These are phyloP conservation scores for Pomacea canaliculata DNA, from an alignment of 2,888 invertebrate species.

Conservation along the genomic window DNA sequence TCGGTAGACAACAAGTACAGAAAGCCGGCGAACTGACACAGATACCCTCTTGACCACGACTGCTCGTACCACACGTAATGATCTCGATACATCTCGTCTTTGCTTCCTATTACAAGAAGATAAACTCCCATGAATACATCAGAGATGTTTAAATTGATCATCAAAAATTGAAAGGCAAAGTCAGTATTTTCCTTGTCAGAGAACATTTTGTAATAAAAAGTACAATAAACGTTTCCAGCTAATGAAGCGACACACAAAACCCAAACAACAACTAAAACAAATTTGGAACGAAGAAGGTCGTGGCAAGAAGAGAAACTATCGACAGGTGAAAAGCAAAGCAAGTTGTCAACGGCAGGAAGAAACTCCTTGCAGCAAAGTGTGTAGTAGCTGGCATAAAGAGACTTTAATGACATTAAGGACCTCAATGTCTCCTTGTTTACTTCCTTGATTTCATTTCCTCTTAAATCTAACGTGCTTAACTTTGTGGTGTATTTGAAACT, in stretches of 20 bases:
- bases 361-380: constrained; percentile 8
- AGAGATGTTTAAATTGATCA: constrained; percentile 26
- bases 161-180: constrained; percentile 2
- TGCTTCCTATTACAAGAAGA: constrained; percentile 39
- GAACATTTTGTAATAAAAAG: constrained; percentile 1
- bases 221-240: too few relatives aligned
- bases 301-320: constrained; percentile 26
- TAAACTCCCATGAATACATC: constrained; percentile 44
- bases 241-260: too few relatives aligned
- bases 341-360: neutral
- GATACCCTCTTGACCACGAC: constrained; percentile 41
- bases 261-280: too few relatives aligned
- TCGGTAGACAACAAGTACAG: constrained; percentile 72
- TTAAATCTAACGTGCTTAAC: neutral
- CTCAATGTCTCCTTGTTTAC: neutral
- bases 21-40: constrained; percentile 46
- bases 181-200: neutral
- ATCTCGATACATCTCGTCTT: constrained; percentile 41
- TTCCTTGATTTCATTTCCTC: constrained; percentile 1
- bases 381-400: constrained; percentile 1
- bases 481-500: neutral
- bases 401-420: neutral
- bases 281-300: constrained; percentile 10
- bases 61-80: constrained; percentile 42
- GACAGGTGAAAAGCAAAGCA: constrained; percentile 10